phyloP scores from a whole-genome alignment of 2,888 invertebrate genomes.

The Cartodere bifasciata region DNA sequence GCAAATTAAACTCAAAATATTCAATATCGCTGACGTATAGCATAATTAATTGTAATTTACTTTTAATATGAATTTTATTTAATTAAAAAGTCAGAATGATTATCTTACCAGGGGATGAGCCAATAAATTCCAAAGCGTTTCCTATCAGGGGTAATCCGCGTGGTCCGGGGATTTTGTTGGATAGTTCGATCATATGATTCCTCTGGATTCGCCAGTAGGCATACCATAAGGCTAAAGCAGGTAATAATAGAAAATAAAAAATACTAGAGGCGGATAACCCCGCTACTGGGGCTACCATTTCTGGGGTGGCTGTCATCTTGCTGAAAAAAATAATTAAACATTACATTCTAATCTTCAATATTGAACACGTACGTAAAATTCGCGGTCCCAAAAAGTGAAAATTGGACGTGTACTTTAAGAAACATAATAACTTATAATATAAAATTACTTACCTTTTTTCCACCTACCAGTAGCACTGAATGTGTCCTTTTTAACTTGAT shows the following conservation, averaged over 20 bases:
- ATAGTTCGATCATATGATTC: slow-evolving; percentile 56
- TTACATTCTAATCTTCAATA: slow-evolving; percentile 8
- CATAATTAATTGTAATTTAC: not conserved
- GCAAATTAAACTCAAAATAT: not conserved
- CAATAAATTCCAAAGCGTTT: slow-evolving; percentile 60
- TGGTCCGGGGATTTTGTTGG: slow-evolving; percentile 61
- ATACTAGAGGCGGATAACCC: slow-evolving; percentile 48
- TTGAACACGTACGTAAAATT: too few relatives aligned
- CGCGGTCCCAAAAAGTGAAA: slow-evolving; percentile 12
- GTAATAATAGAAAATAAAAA: slow-evolving; percentile 61
- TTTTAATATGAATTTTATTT: not conserved
- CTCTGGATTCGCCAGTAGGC: slow-evolving; percentile 65
- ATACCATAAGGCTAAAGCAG: slow-evolving; percentile 54
- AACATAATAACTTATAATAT: too few relatives aligned
- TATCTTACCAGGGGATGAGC: slow-evolving; percentile 55
- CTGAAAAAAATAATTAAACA: slow-evolving; percentile 20
- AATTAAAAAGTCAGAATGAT: not conserved
- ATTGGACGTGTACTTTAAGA: too few relatives aligned
- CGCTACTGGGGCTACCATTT: slow-evolving; percentile 24
- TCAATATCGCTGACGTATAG: not conserved
- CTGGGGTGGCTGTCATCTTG: slow-evolving; percentile 24
- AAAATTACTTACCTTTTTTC: too few relatives aligned
- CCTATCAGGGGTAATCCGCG: slow-evolving; percentile 59
- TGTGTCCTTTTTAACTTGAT: too few relatives aligned
- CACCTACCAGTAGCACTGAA: too few relatives aligned